Evolutionary conservation across 2,113 vertebrate species (phyloP).

Genomic region (Vombatus ursinus): DNA sequence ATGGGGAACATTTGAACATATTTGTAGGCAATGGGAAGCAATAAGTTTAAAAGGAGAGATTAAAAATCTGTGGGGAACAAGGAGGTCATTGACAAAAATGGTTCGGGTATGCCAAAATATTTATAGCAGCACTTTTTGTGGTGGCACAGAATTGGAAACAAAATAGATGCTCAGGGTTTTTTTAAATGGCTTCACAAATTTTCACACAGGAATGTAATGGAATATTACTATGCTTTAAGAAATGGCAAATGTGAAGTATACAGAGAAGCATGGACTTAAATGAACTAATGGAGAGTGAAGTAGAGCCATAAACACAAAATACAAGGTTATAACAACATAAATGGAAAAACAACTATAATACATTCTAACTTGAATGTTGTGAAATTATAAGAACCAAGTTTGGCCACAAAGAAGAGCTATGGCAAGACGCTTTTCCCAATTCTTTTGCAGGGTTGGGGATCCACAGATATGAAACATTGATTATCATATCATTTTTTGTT

Average conservation of each 20-base stretch:
- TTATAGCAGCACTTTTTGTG: background rate
- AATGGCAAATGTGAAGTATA: background rate
- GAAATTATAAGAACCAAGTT: background rate
- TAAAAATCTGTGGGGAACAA: background rate
- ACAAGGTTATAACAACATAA: background rate
- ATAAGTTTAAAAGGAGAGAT: background rate
- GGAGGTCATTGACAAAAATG: background rate
- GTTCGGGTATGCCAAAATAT: background rate
- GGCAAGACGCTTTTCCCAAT: background rate
- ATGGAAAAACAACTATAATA: background rate
- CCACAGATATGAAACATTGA: background rate
- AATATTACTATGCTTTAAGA: background rate
- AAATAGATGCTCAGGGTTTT: background rate
- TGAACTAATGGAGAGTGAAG: background rate
- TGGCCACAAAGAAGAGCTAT: background rate
- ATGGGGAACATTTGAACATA: background rate
- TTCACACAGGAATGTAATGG: background rate
- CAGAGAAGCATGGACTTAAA: background rate
- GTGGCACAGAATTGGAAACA: background rate
- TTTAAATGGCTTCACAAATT: background rate
- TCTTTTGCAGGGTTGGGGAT: background rate
- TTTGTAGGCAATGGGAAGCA: background rate
- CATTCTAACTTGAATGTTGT: background rate
- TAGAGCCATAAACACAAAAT: background rate
- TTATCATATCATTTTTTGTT: background rate